Conservation (phyloP, 2,113 vertebrate species). For the Stictonetta naevosa region DNA sequence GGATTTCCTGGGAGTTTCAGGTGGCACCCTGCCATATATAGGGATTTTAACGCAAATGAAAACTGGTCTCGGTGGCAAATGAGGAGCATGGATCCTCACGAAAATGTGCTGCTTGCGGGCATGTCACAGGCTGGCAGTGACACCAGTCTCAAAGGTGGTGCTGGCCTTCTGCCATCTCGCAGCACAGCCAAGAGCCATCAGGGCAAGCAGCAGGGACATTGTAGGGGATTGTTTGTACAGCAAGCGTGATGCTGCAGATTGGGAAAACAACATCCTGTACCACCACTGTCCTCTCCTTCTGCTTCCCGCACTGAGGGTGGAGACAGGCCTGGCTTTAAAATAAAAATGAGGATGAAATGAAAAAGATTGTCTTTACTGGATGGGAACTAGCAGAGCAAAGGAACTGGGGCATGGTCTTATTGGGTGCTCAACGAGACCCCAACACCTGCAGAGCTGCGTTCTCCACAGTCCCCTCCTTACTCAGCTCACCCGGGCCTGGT, state of each 20-base stretch:
- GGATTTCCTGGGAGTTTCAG: not conserved
- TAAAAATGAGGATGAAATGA: not conserved
- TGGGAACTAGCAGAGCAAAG: not conserved
- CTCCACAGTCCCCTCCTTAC: not conserved
- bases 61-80: not conserved
- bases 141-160: not conserved
- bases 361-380: not conserved
- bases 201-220: not conserved
- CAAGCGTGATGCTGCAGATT: not conserved
- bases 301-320: not conserved
- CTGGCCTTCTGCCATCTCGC: slow-evolving; percentile 23
- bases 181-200: not conserved
- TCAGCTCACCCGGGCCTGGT: not conserved
- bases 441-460: not conserved
- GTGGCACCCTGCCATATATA: not conserved
- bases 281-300: not conserved
- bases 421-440: not conserved
- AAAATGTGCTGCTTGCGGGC: not conserved
- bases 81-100: not conserved
- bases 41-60: not conserved
- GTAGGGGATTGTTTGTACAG: not conserved
- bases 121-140: not conserved
- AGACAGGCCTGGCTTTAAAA: not conserved
- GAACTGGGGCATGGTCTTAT: not conserved
- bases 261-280: not conserved